Conservation (phyloP, 2,888 invertebrate genomes). For the Allygus modestus region DNA sequence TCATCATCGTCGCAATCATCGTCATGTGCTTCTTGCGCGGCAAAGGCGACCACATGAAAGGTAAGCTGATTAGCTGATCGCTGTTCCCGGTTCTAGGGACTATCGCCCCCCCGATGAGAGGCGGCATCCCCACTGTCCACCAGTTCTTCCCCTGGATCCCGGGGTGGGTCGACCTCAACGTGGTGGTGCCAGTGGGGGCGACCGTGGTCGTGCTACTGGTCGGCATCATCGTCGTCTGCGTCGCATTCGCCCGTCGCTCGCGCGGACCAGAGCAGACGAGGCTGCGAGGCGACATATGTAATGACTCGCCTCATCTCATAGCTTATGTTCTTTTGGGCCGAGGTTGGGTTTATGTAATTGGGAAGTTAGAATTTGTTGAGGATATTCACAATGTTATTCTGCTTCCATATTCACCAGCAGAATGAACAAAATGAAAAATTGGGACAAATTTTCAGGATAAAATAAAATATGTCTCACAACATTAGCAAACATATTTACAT, state of each 20-base stretch:
- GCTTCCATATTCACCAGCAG: no score
- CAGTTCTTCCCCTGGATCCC: constrained; percentile 86
- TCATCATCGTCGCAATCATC: constrained; percentile 95
- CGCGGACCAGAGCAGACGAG: constrained; percentile 83
- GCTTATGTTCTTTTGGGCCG: constrained; percentile 30
- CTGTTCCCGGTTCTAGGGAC: constrained; percentile 81
- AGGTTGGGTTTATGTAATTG: neutral
- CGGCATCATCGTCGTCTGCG: constrained; percentile 93
- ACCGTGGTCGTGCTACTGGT: constrained; percentile 94
- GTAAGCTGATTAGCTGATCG: constrained; percentile 76
- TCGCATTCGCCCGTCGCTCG: constrained; percentile 88
- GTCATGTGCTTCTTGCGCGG: constrained; percentile 95
- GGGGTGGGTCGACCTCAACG: constrained; percentile 92
- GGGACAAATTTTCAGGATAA: no score
- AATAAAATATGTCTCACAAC: no score
- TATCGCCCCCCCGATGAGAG: constrained; percentile 85
- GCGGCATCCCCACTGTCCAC: constrained; percentile 76
- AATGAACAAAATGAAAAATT: no score
- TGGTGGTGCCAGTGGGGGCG: constrained; percentile 93
- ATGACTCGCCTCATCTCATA: constrained; percentile 75
- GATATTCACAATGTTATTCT: no score
- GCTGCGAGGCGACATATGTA: constrained; percentile 88
- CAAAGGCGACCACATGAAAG: constrained; percentile 90
- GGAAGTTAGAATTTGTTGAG: no score
- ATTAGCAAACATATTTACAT: no score